Base-by-base conservation (phyloP, 2,113 vertebrate genomes). In the Morone chrysops region DNA sequence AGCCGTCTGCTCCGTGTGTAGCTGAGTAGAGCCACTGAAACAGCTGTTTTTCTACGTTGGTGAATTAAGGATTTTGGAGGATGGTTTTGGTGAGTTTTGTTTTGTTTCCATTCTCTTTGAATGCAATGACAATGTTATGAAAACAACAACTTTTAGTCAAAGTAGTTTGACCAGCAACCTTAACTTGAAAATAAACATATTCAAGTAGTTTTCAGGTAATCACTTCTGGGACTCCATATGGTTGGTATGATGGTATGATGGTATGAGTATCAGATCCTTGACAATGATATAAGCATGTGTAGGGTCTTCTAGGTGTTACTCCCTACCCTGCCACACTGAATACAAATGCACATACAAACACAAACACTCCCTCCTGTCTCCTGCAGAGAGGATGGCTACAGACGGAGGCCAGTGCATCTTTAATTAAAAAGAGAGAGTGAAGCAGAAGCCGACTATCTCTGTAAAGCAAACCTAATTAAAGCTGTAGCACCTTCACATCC, bases 381-480 rank as follows among this genome's bases (percentile, higher is more conserved):
- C 59, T 61, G 75, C 63, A 56, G 16, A 0, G 54, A 83, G 65
- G 38, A 40, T 43, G 79, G 43, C 59, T 75, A 63, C 76, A 70
- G 67, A 78, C 20, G 9, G 59, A 70, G 68, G 51, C 59, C 57
- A 60, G n/a, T 50, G 61, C 63, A 82, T 86, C 57, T 78, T 89
- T 83, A 88, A 92, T 89, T 87, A 90, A 91, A 85, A 83, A 78
- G n/a, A 75, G 47, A 67, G 18, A 69, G 71, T 41, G 73, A 65
- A 75, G 41, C 14, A 84, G 41, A 57, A 68, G 56, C 59, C 20
- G 41, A 75, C 65, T 78, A 88, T 72, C 83, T 84, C 63, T 50
- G 80, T 77, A 86, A 90, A 90, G 80, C 70, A 86, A 89, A 85
- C 63, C 88, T 84, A 90, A 93, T 92, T 90, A 90, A 90, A 91